Conservation (phyloP, 1,140 invertebrate genomes). For the Chrysoperla carnea region DNA sequence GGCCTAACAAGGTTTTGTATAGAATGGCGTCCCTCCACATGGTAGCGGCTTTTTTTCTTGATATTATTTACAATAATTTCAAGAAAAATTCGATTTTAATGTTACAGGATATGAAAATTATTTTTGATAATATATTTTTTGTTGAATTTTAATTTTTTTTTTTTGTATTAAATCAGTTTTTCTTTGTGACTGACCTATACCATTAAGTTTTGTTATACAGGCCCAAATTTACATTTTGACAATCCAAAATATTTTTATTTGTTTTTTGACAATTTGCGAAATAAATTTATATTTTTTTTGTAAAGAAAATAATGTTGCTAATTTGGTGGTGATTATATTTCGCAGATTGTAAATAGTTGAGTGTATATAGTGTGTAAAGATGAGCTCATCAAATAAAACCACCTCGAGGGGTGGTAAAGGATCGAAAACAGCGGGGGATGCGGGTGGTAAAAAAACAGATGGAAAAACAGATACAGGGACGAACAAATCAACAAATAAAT, state of each 20-base stretch:
- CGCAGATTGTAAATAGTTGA: constrained; percentile 23
- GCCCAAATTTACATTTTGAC: not conserved
- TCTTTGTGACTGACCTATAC: not conserved
- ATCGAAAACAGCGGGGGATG: constrained; percentile 16
- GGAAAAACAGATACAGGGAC: constrained; percentile 13
- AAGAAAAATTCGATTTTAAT: no score
- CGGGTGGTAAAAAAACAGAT: constrained; percentile 13
- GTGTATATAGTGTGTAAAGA: constrained; percentile 26
- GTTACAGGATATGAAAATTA: not conserved
- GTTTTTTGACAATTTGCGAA: not conserved
- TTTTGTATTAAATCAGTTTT: not conserved
- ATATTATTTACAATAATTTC: not conserved
- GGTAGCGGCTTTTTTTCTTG: constrained; percentile 10
- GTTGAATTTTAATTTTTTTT: not conserved
- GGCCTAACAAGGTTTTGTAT: constrained; percentile 8
- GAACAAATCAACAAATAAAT: constrained; percentile 14
- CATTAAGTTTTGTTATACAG: not conserved
- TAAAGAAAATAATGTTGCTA: not conserved
- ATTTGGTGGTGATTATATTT: not conserved
- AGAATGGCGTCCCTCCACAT: constrained; percentile 25
- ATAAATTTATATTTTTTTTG: not conserved
- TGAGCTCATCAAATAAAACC: constrained; percentile 24
- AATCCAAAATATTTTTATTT: not conserved
- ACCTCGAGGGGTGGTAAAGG: constrained; percentile 24
- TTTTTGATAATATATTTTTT: not conserved